phyloP scores from a whole-genome alignment of 30 jellyfish, hydroid and myxozoan species.

The Mastigias papua region DNA sequence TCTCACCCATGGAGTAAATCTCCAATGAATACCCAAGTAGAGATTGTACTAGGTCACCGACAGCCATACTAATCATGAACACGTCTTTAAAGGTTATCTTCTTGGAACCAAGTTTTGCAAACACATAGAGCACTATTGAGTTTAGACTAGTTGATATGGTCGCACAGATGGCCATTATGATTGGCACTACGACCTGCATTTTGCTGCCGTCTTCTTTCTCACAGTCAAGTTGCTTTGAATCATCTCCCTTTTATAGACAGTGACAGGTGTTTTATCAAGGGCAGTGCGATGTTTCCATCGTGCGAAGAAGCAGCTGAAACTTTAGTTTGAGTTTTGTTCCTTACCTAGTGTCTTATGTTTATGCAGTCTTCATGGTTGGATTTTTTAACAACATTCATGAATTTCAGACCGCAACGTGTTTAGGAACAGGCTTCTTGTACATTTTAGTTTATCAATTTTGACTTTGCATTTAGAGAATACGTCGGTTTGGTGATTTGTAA shows the following conservation, averaged over 20 bases:
- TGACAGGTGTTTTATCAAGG: neutral
- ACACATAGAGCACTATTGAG: conserved; percentile 43
- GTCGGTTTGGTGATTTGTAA: too few species aligned
- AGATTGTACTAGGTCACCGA: conserved; percentile 61
- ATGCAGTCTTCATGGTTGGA: too few species aligned
- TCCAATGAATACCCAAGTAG: conserved; percentile 69
- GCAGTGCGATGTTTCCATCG: neutral
- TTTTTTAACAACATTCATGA: too few species aligned
- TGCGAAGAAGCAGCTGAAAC: neutral
- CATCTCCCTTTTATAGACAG: neutral
- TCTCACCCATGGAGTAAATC: conserved; percentile 39
- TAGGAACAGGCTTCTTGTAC: too few species aligned
- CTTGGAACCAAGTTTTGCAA: conserved; percentile 29
- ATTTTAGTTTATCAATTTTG: too few species aligned
- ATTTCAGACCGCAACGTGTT: too few species aligned
- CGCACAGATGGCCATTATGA: conserved; percentile 20
- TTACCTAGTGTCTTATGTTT: neutral
- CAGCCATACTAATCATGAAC: conserved; percentile 59
- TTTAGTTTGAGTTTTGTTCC: neutral
- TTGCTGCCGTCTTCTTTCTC: conserved; percentile 3
- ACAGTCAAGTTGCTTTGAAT: neutral
- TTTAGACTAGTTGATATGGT: conserved; percentile 26
- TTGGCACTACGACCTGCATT: conserved; percentile 33
- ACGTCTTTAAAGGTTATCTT: conserved; percentile 50
- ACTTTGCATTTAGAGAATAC: too few species aligned